A percentile compares a stretch with the other conserved stretches of the same genome.
phyloP scores from a whole-genome alignment of 2,888 invertebrate species.

The Cantharis rustica region DNA sequence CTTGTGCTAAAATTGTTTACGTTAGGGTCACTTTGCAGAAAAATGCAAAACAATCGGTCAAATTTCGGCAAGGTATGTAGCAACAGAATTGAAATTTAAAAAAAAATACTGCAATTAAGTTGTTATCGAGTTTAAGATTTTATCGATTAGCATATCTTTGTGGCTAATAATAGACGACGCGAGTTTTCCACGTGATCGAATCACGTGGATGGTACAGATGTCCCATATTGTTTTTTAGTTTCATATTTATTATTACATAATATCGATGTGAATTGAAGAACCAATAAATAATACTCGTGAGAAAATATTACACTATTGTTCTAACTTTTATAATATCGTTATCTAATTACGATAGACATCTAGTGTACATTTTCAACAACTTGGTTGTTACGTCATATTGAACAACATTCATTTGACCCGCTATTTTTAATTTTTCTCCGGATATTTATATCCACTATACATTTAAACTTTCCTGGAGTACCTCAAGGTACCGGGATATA shows the following conservation, averaged over 20 bases:
- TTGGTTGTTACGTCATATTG: neutral
- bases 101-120: neutral
- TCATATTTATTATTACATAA: neutral
- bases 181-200: conserved; percentile 12
- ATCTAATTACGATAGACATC: neutral
- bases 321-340: neutral
- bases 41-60: neutral
- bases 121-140: neutral
- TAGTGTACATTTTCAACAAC: too few relatives aligned
- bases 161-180: neutral
- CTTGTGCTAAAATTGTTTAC: neutral
- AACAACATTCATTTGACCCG: too few relatives aligned
- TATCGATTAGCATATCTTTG: neutral
- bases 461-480: too few relatives aligned
- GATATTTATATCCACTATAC: too few relatives aligned
- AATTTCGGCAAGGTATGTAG: neutral
- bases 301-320: neutral
- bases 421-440: too few relatives aligned
- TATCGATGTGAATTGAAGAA: neutral
- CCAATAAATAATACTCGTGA: neutral
- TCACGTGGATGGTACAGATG: conserved; percentile 8
- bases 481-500: too few relatives aligned
- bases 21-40: neutral
- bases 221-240: conserved; percentile 1
- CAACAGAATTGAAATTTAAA: neutral